These are phyloP conservation scores for Rhagoletis zephyria DNA, from an alignment of 1,140 invertebrate genomes.

Conservation along the genomic window DNA sequence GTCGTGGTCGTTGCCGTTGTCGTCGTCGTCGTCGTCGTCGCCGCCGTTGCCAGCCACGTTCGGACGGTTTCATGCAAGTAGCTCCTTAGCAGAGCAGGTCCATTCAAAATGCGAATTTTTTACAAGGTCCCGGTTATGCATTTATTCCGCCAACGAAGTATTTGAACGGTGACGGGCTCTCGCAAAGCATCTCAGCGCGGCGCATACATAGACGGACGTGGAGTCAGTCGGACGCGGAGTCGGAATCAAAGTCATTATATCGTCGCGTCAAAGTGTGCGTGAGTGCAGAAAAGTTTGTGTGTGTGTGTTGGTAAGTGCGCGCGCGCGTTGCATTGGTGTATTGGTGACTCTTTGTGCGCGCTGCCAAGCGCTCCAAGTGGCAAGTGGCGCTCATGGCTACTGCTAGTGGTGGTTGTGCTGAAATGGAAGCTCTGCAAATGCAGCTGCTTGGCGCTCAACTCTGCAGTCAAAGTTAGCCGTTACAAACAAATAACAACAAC, in stretches of 20 bases:
- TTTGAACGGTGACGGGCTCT: slow-evolving; percentile 29
- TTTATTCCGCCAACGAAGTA: slow-evolving; percentile 33
- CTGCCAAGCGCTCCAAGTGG: not conserved
- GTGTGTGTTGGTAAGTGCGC: not conserved
- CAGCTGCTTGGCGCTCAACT: not conserved
- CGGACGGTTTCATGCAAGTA: not conserved
- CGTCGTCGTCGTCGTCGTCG: not conserved
- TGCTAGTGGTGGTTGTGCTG: not conserved
- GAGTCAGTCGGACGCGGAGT: not conserved
- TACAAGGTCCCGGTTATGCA: not conserved
- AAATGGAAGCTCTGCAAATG: not conserved
- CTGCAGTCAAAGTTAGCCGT: not conserved
- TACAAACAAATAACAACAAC: not conserved
- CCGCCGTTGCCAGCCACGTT: not conserved
- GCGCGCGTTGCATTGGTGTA: not conserved
- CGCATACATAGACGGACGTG: slow-evolving; percentile 1
- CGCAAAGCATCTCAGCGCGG: slow-evolving; percentile 44
- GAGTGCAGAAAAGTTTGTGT: not conserved
- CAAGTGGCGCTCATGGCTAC: not conserved
- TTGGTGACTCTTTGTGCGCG: not conserved
- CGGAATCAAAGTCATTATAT: not conserved
- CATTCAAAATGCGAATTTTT: slow-evolving; percentile 34
- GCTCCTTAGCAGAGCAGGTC: not conserved
- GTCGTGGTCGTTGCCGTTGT: not conserved
- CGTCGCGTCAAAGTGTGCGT: not conserved